Evolutionary conservation across 2,888 invertebrate genomes (phyloP), one percentile per base, ranked within the genome.

Genomic region (Agrochola litura): DNA sequence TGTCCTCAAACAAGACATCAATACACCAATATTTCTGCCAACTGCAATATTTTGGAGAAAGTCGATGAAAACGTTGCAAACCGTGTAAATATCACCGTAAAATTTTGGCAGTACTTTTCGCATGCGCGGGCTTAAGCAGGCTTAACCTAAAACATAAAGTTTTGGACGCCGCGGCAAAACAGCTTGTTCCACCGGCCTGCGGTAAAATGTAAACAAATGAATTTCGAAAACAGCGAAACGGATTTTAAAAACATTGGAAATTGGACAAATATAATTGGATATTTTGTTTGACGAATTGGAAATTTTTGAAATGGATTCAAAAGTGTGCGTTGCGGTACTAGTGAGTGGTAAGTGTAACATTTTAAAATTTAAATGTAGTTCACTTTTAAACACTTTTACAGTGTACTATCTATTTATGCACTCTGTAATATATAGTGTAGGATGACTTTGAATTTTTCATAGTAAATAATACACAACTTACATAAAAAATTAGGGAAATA

Each of bases 11-110:
- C 1, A 76, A 60, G 25, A 67, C 65, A 58, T 58, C 16, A 61
- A 60, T 37, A 74, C 22, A 12, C 54, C 37, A 52, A 74, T 73
- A 75, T 66, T 67, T 73, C 66, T 72, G 76, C 79, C 77, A 84
- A 79, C 88, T 87, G 89, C 88, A 88, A 85, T 87, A 76, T 80
- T 83, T 87, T 80, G 70, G 74, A 82, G 88, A 91, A 93, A 91
- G 94, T 95, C 94, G 94, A 95, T 94, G 93, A 93, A 93, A 95
- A 93, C 86, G 93, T 86, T 95, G 95, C 94, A 95, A 90, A 86
- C 86, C 83, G 81, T 78, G 79, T 80, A 90, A 89, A 87, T 79
- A 72, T 75, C 76, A 86, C 85, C 80, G 84, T 87, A 81, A 78
- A 66, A 77, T 88, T 85, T 91, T 95, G 95, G 95, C 95, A 91